Conservation (phyloP, 2,888 invertebrate species). For the Troides aeacus region DNA sequence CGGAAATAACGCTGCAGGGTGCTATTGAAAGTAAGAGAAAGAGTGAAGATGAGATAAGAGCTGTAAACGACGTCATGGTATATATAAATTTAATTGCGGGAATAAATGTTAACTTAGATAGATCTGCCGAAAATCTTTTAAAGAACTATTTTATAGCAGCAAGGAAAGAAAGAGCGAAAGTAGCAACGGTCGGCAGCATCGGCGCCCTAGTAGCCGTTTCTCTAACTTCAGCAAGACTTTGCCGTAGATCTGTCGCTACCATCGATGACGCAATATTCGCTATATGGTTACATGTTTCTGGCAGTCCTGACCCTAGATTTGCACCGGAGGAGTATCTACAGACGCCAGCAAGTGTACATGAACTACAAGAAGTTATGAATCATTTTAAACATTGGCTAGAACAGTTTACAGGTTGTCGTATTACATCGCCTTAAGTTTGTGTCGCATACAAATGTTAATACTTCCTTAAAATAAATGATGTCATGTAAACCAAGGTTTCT, state of each 20-base stretch:
- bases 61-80: slow-evolving; percentile 48
- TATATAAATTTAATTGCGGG: slow-evolving; percentile 63
- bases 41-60: slow-evolving; percentile 49
- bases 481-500: slow-evolving; percentile 3
- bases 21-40: slow-evolving; percentile 44
- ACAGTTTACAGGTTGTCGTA: slow-evolving; percentile 51
- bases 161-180: slow-evolving; percentile 55
- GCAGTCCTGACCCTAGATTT: slow-evolving; percentile 61
- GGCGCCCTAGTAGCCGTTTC: slow-evolving; percentile 54
- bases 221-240: slow-evolving; percentile 61
- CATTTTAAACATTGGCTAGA: slow-evolving; percentile 64
- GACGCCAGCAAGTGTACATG: slow-evolving; percentile 57
- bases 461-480: slow-evolving; percentile 13
- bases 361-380: slow-evolving; percentile 54
- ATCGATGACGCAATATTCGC: slow-evolving; percentile 67
- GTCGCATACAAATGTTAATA: slow-evolving; percentile 1
- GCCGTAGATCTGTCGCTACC: slow-evolving; percentile 54
- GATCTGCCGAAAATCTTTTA: slow-evolving; percentile 52
- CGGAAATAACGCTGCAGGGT: slow-evolving; percentile 54
- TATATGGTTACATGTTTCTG: slow-evolving; percentile 69
- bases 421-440: slow-evolving; percentile 31
- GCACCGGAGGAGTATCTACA: slow-evolving; percentile 67
- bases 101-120: slow-evolving; percentile 51
- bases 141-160: slow-evolving; percentile 64
- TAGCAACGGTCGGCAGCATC: slow-evolving; percentile 60